Evolutionary conservation across 53 echinoderm and acorn worm species (phyloP), one percentile per base, ranked within the genome.

Genomic region (Echinometra lucunter): DNA sequence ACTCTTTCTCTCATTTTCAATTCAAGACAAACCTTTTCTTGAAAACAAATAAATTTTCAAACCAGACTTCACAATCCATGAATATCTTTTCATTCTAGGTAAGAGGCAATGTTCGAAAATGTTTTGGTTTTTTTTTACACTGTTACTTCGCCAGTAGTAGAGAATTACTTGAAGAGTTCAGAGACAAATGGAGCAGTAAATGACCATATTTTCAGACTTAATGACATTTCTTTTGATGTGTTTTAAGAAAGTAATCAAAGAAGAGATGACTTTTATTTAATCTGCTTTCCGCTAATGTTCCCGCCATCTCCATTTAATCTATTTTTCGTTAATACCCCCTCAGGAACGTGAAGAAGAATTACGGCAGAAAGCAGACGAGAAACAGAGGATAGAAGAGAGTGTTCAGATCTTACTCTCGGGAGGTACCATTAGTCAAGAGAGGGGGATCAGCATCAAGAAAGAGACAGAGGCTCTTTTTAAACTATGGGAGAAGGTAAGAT

Each of bases 341-440:
- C 37, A 96, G 96, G 96, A 94, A 30, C 96, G 96, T 23, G 94
- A 96, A 69, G 88, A 82, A 37, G 92, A 92, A 37, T 87, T 96
- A 66, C 72, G 67, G 60, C 82, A 67, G 55, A 90, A 91, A 35
- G 56, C 82, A 32, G 96, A 96, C 1, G 94, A 91, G 95, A 94
- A 94, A 44, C 92, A 74, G 88, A 85, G 89, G 91, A 92, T 95
- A 40, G 92, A 96, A 58, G 94, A 96, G 58, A 95, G 78, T 49
- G 96, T 94, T 10, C 96, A 96, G 45, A 95, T 94, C 21, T 58
- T 95, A 44, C 74, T 95, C 40, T 55, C 92, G 37, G 92, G 94
- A 45, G 95, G 95, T 19, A 15, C 96, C 82, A 94, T 94, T 83
- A 94, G 94, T 60, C 82, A 83, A 37, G 94, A 93, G 58, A 94